phyloP scores from a whole-genome alignment of 2,113 vertebrate species.

The Antennarius striatus region DNA sequence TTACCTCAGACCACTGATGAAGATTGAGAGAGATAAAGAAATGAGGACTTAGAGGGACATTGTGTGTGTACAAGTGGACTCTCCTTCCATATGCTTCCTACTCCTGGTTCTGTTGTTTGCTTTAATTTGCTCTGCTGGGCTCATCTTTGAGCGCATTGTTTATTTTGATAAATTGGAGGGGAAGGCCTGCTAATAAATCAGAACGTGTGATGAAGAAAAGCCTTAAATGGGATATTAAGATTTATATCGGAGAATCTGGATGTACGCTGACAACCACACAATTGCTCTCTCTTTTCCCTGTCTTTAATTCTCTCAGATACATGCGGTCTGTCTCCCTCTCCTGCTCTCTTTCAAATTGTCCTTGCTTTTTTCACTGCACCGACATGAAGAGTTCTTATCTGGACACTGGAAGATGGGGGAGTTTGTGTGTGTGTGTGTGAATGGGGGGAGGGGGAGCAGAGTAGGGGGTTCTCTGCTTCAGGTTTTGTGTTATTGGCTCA shows the following conservation, averaged over 20 bases:
- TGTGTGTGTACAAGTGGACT: slow-evolving; percentile 5
- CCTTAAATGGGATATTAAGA: slow-evolving; percentile 81
- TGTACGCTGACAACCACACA: slow-evolving; percentile 69
- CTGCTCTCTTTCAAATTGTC: slow-evolving; percentile 41
- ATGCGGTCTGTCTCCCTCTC: slow-evolving; percentile 23
- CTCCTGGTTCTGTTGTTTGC: slow-evolving; percentile 51
- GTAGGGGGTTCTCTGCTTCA: slow-evolving; percentile 30
- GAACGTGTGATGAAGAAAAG: slow-evolving; percentile 73
- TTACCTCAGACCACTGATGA: slow-evolving; percentile 14
- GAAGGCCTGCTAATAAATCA: slow-evolving; percentile 75
- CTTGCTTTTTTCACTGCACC: slow-evolving; percentile 20
- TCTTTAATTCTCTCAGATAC: slow-evolving; percentile 40
- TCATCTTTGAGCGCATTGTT: slow-evolving; percentile 52
- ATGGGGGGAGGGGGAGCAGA: slow-evolving; percentile 1
- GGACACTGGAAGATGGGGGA: slow-evolving; percentile 17
- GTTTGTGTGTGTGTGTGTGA: slow-evolving; percentile 2
- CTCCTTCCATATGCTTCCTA: neutral
- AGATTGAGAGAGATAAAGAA: slow-evolving; percentile 23
- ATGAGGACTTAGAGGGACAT: slow-evolving; percentile 9
- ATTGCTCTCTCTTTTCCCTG: slow-evolving; percentile 58
- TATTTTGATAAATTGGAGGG: slow-evolving; percentile 77
- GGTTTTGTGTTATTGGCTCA: slow-evolving; percentile 64
- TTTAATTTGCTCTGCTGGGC: slow-evolving; percentile 54
- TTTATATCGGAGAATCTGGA: slow-evolving; percentile 73
- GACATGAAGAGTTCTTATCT: slow-evolving; percentile 59